Base-by-base conservation (phyloP, 1,140 invertebrate species). In the Dufourea novaeangliae region DNA sequence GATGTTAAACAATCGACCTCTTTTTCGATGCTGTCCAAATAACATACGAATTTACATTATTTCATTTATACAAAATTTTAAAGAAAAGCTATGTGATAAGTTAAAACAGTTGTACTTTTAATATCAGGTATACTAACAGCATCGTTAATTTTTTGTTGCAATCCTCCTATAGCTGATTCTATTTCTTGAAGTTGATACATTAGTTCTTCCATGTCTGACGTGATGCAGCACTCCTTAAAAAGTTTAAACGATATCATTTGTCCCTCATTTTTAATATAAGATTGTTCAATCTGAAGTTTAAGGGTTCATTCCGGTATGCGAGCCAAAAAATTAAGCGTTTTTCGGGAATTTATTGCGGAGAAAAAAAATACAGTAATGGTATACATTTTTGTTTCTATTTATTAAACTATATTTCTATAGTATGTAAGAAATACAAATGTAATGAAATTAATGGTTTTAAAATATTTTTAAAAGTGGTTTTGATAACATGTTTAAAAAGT, bases 81-180 rank as follows among this genome's bases (percentile, higher is more conserved):
- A 5, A 46, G 20, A 7, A 46, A 46, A 46, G 20, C 17, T 1
- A 5, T 17, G 6, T 20, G 6, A 46, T 7, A n/a, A 17, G 25
- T 52, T 10, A 54, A 27, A n/a, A n/a, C n/a, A n/a, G 25, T 73
- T 37, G 22, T 3, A 22, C 50, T 46, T 25, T 17, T 62, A 29
- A 25, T 14, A 62, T 32, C 11, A 14, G 32, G 20, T 68, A 72
- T 80, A 89, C 88, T 89, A 64, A 92, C 91, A 57, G 89, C 76
- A 81, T 88, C 78, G 75, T 89, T 72, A 11, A 86, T 86, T 62
- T 90, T 88, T n/a, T 82, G 86, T 66, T 90, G 86, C 14, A 92
- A 87, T 63, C 88, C 83, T 27, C 86, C 79, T 50, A 92, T 75
- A 68, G 80, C 87, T 57, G 64, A 73, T 66, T 92, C 89, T 50